These are phyloP conservation scores for Limnodromus scolopaceus DNA, from an alignment of 2,797 vertebrate species.

Conservation along the genomic window DNA sequence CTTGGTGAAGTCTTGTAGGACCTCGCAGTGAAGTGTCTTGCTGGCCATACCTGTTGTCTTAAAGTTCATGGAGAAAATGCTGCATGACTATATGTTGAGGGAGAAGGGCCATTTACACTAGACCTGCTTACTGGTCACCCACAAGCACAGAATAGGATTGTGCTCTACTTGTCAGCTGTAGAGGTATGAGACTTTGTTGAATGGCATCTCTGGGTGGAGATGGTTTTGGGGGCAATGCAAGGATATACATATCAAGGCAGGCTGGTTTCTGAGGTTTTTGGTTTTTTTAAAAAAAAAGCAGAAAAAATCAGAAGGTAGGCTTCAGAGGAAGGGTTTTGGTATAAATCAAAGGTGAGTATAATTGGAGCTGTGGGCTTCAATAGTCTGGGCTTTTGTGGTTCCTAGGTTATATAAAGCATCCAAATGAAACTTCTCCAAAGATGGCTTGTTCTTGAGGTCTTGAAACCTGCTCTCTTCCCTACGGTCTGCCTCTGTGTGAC, in stretches of 20 bases:
- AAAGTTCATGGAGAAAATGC: neutral
- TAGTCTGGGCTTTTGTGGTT: neutral
- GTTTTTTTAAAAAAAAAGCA: neutral
- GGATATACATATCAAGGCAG: neutral
- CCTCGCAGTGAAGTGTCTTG: neutral
- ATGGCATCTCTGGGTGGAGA: neutral
- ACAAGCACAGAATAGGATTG: neutral
- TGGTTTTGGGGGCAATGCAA: neutral
- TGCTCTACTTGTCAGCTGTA: neutral
- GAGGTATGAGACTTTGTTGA: neutral
- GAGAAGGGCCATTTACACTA: neutral
- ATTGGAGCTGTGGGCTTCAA: neutral
- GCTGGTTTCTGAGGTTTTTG: neutral
- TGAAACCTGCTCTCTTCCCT: neutral
- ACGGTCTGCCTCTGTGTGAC: neutral
- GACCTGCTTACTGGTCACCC: neutral
- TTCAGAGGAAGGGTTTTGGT: neutral
- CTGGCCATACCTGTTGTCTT: neutral
- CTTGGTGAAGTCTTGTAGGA: fast-evolving
- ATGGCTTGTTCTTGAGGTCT: neutral
- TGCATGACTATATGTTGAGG: neutral
- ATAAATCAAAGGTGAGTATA: neutral
- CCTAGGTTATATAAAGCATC: neutral
- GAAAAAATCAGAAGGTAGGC: neutral
- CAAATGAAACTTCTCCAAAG: neutral